A percentile compares a stretch with the other conserved stretches of the same genome.
phyloP scores from a whole-genome alignment of 30 jellyfish, hydroid and myxozoan species.

The Hydractinia symbiolongicarpus region DNA sequence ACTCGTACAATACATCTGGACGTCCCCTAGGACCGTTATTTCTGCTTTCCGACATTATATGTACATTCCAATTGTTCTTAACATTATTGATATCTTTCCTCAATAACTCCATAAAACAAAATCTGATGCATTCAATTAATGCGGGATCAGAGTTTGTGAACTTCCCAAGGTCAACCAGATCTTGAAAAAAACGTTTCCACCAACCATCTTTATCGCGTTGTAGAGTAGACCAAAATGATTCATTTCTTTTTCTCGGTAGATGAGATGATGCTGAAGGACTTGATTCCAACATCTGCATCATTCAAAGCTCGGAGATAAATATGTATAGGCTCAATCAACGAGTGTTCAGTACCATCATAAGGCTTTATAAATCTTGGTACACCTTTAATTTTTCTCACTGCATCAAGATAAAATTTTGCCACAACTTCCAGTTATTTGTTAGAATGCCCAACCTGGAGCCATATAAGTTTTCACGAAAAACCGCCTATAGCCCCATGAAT shows the following conservation, averaged over 20 bases:
- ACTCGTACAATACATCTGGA: conserved; percentile 46
- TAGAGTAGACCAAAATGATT: conserved; percentile 51
- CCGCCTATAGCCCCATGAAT: neutral
- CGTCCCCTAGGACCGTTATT: conserved; percentile 41
- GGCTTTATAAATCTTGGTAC: neutral
- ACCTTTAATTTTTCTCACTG: neutral
- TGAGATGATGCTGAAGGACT: conserved; percentile 22
- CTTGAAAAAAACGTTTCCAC: conserved; percentile 52
- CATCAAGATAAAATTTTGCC: neutral
- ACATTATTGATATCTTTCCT: conserved; percentile 45
- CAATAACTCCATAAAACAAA: conserved; percentile 45
- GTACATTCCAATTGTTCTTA: conserved; percentile 35
- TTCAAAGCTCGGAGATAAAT: neutral
- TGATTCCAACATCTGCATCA: conserved; percentile 24
- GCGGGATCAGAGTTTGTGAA: conserved; percentile 40
- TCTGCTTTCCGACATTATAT: conserved; percentile 17
- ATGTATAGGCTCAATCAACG: neutral
- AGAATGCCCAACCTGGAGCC: neutral
- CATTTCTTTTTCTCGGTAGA: conserved; percentile 47
- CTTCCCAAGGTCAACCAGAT: conserved; percentile 28
- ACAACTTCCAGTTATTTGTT: neutral
- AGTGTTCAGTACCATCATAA: neutral
- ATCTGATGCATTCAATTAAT: conserved; percentile 43
- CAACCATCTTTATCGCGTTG: conserved; percentile 43
- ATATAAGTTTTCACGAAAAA: neutral